Evolutionary conservation across 2,113 vertebrate species (phyloP).

Genomic region (Ailurus styani): DNA sequence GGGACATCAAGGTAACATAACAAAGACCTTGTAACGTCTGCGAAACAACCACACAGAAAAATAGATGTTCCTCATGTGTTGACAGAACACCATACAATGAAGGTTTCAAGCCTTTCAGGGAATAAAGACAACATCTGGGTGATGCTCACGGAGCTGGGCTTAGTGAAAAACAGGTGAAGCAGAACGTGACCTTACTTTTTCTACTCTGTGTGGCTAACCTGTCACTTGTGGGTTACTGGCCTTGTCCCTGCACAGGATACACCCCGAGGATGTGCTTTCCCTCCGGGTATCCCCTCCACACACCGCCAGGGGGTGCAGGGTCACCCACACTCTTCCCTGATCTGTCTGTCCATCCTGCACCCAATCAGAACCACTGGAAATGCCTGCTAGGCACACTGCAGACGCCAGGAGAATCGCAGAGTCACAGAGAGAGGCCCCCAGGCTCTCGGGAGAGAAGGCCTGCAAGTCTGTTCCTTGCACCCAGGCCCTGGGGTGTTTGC

Average conservation of each 20-base stretch:
- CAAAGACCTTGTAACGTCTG: not conserved
- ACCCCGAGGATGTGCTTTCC: accelerated
- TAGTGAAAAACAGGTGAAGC: not conserved
- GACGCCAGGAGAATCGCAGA: accelerated
- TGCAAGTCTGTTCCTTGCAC: not conserved
- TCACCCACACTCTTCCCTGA: too few relatives aligned
- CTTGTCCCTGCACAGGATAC: too few relatives aligned
- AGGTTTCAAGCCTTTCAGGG: not conserved
- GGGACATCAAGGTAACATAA: not conserved
- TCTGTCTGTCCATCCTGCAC: not conserved
- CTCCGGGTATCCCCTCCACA: not conserved
- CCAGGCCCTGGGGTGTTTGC: not conserved
- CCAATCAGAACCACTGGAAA: too few relatives aligned
- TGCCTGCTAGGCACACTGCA: not conserved
- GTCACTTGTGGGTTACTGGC: accelerated
- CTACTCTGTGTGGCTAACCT: accelerated
- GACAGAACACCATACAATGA: not conserved
- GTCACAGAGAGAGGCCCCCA: not conserved
- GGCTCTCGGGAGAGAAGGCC: not conserved
- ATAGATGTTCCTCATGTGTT: not conserved
- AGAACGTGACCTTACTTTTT: accelerated
- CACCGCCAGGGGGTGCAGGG: not conserved
- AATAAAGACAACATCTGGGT: not conserved
- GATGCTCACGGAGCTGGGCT: not conserved
- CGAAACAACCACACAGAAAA: not conserved